Evolutionary conservation across 2,797 vertebrate genomes (phyloP).

Genomic region (Meda fulgida): DNA sequence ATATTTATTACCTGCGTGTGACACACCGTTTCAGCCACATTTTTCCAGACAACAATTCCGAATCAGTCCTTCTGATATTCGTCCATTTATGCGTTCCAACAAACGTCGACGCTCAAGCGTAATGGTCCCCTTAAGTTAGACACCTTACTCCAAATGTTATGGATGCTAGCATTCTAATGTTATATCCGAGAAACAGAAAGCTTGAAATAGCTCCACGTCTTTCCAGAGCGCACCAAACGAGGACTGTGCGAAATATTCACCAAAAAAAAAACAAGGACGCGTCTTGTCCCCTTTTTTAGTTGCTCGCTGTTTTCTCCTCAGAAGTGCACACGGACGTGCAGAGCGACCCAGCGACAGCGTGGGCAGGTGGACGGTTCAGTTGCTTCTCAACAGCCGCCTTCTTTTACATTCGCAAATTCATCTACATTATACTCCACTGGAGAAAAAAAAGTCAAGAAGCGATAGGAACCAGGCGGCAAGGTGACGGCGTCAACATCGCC

Average conservation of each 20-base stretch:
- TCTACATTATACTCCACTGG: conserved; percentile 64
- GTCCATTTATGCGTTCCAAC: conserved; percentile 78
- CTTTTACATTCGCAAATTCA: conserved; percentile 80
- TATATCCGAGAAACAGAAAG: conserved; percentile 72
- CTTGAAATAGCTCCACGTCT: conserved; percentile 68
- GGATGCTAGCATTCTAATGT: conserved; percentile 74
- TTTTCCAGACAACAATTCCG: conserved; percentile 74
- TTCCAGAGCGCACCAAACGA: conserved; percentile 43
- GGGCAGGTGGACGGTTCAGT: conserved; percentile 70
- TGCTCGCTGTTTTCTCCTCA: conserved; percentile 50
- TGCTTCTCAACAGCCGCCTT: conserved; percentile 60
- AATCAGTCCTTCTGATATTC: conserved; percentile 78
- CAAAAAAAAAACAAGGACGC: conserved; percentile 59
- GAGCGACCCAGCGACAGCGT: conserved; percentile 50
- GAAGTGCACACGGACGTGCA: conserved; percentile 46
- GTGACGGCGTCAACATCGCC: conserved; percentile 67
- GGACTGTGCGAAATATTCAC: conserved; percentile 38
- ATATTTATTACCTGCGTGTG: conserved; percentile 80
- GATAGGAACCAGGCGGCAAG: conserved; percentile 55
- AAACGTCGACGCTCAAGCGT: conserved; percentile 70
- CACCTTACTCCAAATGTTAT: conserved; percentile 78
- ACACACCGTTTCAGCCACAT: conserved; percentile 85
- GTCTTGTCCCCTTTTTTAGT: conserved; percentile 61
- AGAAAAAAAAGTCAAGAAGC: conserved; percentile 55
- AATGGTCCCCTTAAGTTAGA: conserved; percentile 74